A percentile compares a stretch with the other conserved stretches of the same genome.
Evolutionary conservation across 2,888 invertebrate genomes (phyloP).

Genomic region (Polia nebulosa): DNA sequence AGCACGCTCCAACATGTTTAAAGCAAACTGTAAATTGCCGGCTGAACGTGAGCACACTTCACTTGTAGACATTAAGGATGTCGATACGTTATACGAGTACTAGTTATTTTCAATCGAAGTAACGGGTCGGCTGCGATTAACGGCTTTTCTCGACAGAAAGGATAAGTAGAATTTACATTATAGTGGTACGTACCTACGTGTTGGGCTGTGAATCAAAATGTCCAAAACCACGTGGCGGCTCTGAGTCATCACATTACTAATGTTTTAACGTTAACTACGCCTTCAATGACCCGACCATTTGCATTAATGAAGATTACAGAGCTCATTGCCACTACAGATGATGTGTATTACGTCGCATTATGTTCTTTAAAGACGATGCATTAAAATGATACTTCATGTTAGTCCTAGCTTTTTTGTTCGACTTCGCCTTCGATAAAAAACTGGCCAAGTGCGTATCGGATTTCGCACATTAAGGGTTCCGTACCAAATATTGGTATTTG

Average conservation of each 20-base stretch:
- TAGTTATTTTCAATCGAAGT: constrained; percentile 53
- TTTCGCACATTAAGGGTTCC: too few species aligned
- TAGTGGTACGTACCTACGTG: constrained; percentile 31
- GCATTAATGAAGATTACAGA: constrained; percentile 34
- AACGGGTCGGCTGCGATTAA: constrained; percentile 63
- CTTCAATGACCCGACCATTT: constrained; percentile 21
- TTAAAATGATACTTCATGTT: background rate
- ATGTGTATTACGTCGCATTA: constrained; percentile 6
- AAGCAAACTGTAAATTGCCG: constrained; percentile 48
- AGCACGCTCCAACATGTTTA: constrained; percentile 17
- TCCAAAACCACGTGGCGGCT: constrained; percentile 52
- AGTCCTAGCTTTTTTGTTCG: background rate
- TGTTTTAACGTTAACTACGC: constrained; percentile 11
- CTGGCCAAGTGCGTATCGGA: too few species aligned
- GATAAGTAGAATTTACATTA: too few species aligned
- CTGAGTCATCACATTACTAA: constrained; percentile 57
- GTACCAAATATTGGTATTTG: too few species aligned
- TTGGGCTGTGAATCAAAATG: constrained; percentile 54
- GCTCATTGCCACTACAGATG: constrained; percentile 18
- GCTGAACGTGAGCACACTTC: constrained; percentile 51
- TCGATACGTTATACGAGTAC: constrained; percentile 45
- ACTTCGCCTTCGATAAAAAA: too few species aligned
- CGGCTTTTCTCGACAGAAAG: constrained; percentile 62
- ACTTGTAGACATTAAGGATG: constrained; percentile 42
- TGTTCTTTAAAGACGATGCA: too few species aligned